Conservation (phyloP, 2,888 invertebrate species). For the Spodoptera exigua region DNA sequence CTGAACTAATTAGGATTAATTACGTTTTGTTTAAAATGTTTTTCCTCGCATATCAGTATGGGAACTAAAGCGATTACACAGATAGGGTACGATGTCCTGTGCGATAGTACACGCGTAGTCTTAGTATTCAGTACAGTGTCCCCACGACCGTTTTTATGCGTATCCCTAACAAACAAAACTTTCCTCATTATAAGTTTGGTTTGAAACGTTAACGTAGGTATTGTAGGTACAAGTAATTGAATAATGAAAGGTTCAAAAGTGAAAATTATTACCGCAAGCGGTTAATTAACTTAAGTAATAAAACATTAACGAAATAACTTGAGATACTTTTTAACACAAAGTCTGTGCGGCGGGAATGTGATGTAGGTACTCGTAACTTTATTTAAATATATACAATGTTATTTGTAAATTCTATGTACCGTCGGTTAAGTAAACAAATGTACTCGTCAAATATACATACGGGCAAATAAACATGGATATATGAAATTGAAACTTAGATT, state of each 20-base stretch:
- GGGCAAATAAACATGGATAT: neutral
- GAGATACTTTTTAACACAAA: slow-evolving; percentile 9
- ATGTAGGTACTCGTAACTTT: too few species aligned
- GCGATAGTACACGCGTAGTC: slow-evolving; percentile 11
- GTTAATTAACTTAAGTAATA: slow-evolving; percentile 32
- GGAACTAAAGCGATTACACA: too few species aligned
- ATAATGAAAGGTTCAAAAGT: slow-evolving; percentile 32
- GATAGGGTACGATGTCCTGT: too few species aligned
- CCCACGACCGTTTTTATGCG: slow-evolving; percentile 29
- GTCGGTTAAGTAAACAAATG: too few species aligned
- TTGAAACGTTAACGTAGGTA: slow-evolving; percentile 24
- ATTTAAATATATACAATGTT: too few species aligned
- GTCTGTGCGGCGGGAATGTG: neutral
- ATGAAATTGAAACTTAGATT: neutral
- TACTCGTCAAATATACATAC: too few species aligned
- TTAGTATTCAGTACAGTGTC: slow-evolving; percentile 21
- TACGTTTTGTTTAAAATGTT: too few species aligned
- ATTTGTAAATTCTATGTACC: too few species aligned
- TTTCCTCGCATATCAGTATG: too few species aligned
- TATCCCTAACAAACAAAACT: slow-evolving; percentile 41
- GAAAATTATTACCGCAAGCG: slow-evolving; percentile 33
- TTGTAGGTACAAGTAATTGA: slow-evolving; percentile 35
- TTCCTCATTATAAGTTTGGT: slow-evolving; percentile 41
- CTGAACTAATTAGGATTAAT: too few species aligned
- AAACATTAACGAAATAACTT: slow-evolving; percentile 29